phyloP scores from a whole-genome alignment of 2,113 vertebrate species.

The Pardalotus punctatus region DNA sequence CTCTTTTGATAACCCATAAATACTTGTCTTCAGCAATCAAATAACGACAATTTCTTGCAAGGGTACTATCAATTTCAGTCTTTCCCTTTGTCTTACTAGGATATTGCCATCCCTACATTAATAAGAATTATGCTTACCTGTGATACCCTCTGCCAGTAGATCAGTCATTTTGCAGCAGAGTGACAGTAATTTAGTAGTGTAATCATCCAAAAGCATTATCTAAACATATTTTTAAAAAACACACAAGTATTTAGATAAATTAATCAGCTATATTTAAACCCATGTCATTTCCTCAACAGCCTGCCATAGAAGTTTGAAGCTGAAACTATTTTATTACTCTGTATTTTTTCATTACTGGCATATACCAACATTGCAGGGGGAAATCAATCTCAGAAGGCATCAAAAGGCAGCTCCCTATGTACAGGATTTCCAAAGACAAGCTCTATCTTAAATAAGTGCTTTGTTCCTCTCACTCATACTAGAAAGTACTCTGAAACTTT shows the following conservation, averaged over 20 bases:
- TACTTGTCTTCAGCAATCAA: not conserved
- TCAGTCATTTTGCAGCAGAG: constrained; percentile 96
- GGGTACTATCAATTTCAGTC: not conserved
- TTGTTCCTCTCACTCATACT: not conserved
- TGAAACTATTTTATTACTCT: not conserved
- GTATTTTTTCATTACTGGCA: not conserved
- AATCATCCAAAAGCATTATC: constrained; percentile 92
- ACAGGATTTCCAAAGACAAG: not conserved
- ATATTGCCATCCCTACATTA: not conserved
- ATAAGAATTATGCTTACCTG: constrained; percentile 61
- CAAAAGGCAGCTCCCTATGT: not conserved
- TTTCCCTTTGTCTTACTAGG: not conserved
- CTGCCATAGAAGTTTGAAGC: not conserved
- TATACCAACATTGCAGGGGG: not conserved
- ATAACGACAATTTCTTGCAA: not conserved
- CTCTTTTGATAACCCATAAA: not conserved
- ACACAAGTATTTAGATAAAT: not conserved
- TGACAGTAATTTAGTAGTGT: constrained; percentile 91
- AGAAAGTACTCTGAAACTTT: not conserved
- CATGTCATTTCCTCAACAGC: not conserved
- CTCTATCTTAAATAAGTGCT: not conserved
- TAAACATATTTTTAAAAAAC: constrained; percentile 51
- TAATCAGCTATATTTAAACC: not conserved
- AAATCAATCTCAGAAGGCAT: not conserved
- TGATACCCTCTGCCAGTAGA: constrained; percentile 87